A percentile compares a stretch with the other conserved stretches of the same genome.
Conservation (phyloP, 2,797 vertebrate species). For the Falco concolor region DNA sequence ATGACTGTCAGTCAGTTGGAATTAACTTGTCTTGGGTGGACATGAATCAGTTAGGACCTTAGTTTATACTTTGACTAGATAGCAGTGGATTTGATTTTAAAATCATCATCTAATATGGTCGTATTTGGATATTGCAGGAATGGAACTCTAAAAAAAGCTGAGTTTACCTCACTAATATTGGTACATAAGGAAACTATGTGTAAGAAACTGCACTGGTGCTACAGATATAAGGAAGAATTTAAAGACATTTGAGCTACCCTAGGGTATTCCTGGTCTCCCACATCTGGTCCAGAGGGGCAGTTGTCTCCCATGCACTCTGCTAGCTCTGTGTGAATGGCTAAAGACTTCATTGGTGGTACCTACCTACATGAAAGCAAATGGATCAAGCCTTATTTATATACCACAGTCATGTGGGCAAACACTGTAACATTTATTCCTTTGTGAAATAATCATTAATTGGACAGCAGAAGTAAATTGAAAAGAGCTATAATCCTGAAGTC, state of each 20-base stretch:
- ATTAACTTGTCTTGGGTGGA: background rate
- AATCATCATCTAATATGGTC: background rate
- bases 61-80: background rate
- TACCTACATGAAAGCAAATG: background rate
- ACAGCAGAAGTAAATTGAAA: background rate
- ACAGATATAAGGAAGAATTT: background rate
- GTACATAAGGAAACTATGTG: background rate
- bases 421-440: background rate
- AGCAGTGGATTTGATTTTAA: background rate
- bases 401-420: background rate
- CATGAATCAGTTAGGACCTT: background rate
- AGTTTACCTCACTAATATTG: background rate
- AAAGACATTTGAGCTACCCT: background rate
- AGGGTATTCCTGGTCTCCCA: background rate
- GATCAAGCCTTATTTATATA: background rate
- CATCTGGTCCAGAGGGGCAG: rapidly evolving
- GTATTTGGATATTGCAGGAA: background rate
- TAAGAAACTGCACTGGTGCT: background rate
- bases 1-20: background rate
- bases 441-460: background rate
- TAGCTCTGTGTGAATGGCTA: background rate
- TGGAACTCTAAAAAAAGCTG: background rate
- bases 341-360: background rate
- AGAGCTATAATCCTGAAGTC: background rate
- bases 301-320: background rate